phyloP scores from a whole-genome alignment of 1,140 invertebrate genomes.

The Achroia grisella region DNA sequence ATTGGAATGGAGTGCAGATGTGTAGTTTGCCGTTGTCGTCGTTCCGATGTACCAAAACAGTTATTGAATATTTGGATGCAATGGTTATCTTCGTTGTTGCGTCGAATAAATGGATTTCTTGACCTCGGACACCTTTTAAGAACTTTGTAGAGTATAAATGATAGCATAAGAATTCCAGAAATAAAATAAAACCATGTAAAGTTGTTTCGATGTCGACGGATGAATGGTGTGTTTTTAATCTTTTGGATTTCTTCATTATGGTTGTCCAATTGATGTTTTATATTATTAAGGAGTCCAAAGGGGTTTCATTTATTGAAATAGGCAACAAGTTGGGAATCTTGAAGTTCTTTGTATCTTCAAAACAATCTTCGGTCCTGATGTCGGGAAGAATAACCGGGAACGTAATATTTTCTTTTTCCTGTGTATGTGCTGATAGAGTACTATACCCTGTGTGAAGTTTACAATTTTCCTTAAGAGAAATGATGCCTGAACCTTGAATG shows the following conservation, averaged over 20 bases:
- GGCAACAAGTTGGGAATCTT: background rate
- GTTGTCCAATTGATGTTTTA: slow-evolving; percentile 7
- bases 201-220: background rate
- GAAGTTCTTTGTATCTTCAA: background rate
- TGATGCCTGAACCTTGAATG: slow-evolving; percentile 16
- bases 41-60: too few relatives aligned
- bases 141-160: too few relatives aligned
- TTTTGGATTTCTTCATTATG: slow-evolving; percentile 7
- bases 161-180: too few relatives aligned
- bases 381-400: slow-evolving; percentile 14
- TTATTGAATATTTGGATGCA: too few relatives aligned
- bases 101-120: too few relatives aligned
- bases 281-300: slow-evolving; percentile 6
- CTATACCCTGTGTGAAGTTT: slow-evolving; percentile 17
- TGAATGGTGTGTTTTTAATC: background rate
- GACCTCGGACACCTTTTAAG: too few relatives aligned
- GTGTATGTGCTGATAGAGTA: slow-evolving; percentile 10
- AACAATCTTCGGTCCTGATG: slow-evolving; percentile 8
- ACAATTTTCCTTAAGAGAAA: slow-evolving; percentile 12
- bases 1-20: too few relatives aligned
- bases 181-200: background rate
- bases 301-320: slow-evolving; percentile 8
- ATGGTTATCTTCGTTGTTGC: too few relatives aligned
- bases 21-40: too few relatives aligned
- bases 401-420: slow-evolving; percentile 5